Evolutionary conservation across 1,140 invertebrate genomes (phyloP).

Genomic region (Acromyrmex heyeri): DNA sequence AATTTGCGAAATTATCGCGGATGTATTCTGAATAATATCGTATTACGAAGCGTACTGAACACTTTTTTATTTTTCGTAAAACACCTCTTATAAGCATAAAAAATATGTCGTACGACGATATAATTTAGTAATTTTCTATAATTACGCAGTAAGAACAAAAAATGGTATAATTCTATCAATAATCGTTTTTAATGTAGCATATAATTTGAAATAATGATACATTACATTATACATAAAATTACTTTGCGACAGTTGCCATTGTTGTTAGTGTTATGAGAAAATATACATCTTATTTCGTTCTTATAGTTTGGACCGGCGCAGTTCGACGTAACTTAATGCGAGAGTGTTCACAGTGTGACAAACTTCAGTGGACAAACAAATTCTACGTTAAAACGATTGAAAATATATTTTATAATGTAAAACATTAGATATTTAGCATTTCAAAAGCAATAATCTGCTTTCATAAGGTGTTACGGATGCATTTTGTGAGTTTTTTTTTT

Average conservation of each 20-base stretch:
- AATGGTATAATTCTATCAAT: background rate
- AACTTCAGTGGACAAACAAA: background rate
- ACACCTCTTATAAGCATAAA: background rate
- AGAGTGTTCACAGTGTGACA: background rate
- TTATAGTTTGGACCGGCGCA: background rate
- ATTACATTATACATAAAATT: background rate
- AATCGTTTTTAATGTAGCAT: too few relatives aligned
- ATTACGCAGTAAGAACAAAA: background rate
- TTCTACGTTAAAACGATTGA: background rate
- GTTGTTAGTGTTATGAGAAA: too few relatives aligned
- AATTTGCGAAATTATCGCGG: background rate
- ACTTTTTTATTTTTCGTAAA: background rate
- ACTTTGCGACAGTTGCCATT: background rate
- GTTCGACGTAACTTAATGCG: background rate
- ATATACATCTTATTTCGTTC: background rate
- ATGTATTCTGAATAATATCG: background rate
- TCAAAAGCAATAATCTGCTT: background rate
- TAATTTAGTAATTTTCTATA: background rate
- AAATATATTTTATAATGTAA: background rate
- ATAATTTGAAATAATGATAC: background rate
- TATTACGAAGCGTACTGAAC: background rate
- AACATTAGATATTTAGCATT: background rate
- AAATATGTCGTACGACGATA: background rate
- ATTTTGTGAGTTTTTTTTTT: background rate
- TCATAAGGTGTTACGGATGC: background rate